Evolutionary conservation across 2,888 invertebrate genomes (phyloP).

Genomic region (Euzophera pinguis): DNA sequence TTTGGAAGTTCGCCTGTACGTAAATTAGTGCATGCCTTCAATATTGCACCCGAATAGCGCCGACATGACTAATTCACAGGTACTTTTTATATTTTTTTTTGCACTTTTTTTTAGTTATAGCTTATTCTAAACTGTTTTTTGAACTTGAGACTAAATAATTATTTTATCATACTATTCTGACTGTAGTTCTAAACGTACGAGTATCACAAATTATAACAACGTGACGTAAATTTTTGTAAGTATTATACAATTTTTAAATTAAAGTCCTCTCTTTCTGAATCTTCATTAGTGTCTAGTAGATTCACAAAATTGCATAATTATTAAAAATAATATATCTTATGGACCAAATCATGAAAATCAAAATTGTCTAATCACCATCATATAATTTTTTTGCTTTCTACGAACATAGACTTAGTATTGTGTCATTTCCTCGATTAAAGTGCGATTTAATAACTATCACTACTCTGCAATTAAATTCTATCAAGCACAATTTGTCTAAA

Average conservation of each 20-base stretch:
- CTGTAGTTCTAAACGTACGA: too few species aligned
- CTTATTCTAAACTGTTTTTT: conserved; percentile 21
- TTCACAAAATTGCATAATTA: too few species aligned
- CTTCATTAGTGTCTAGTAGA: too few species aligned
- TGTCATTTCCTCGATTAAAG: neutral
- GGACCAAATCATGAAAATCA: neutral
- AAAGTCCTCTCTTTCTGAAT: too few species aligned
- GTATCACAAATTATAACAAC: too few species aligned
- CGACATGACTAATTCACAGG: conserved; percentile 83
- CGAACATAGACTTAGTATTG: neutral
- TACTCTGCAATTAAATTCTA: conserved; percentile 8
- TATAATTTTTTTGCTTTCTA: neutral
- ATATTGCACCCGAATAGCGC: conserved; percentile 63
- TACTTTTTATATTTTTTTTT: conserved; percentile 57
- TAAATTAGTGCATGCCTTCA: conserved; percentile 72
- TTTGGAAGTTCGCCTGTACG: conserved; percentile 54
- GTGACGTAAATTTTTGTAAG: too few species aligned
- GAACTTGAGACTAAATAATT: too few species aligned
- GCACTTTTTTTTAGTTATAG: conserved; percentile 35
- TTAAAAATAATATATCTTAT: neutral
- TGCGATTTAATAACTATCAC: neutral
- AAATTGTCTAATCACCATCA: neutral
- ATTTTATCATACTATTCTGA: too few species aligned
- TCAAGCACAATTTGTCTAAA: conserved; percentile 10
- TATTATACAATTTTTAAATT: too few species aligned